These are phyloP conservation scores for Ganaspis sp. DNA, from an alignment of 1,140 invertebrate genomes.

Conservation along the genomic window DNA sequence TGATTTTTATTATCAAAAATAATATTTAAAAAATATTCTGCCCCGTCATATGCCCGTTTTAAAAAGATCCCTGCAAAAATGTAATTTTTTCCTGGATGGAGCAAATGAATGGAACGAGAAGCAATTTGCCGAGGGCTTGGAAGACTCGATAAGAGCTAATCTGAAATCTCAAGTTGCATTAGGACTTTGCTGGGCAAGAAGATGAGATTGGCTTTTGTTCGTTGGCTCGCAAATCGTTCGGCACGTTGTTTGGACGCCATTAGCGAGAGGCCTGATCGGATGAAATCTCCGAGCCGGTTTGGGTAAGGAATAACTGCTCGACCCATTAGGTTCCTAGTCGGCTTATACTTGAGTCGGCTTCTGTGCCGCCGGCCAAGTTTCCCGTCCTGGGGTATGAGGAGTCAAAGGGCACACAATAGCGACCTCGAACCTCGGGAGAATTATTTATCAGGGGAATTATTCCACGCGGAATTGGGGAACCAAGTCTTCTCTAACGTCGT, in stretches of 20 bases:
- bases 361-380: constrained; percentile 51
- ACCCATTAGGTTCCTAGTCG: constrained; percentile 67
- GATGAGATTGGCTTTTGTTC: constrained; percentile 22
- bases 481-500: constrained; percentile 33
- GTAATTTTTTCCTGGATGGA: neutral
- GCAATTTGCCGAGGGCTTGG: constrained; percentile 5
- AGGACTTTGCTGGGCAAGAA: neutral
- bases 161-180: constrained; percentile 23
- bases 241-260: constrained; percentile 62
- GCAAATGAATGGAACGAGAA: neutral
- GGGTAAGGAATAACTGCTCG: constrained; percentile 60
- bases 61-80: too few relatives aligned
- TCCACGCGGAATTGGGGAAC: constrained; percentile 58
- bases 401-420: constrained; percentile 43
- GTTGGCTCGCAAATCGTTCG: constrained; percentile 36
- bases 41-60: too few relatives aligned
- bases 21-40: too few relatives aligned
- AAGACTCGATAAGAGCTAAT: constrained; percentile 20
- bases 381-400: constrained; percentile 45
- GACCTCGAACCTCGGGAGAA: constrained; percentile 44
- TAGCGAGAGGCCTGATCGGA: constrained; percentile 56
- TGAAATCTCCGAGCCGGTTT: constrained; percentile 51
- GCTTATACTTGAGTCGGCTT: constrained; percentile 56
- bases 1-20: too few relatives aligned
- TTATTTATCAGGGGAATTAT: constrained; percentile 64